Evolutionary conservation across 2,888 invertebrate genomes (phyloP), one percentile per base, ranked within the genome.

Genomic region (Thereva nobilitata): DNA sequence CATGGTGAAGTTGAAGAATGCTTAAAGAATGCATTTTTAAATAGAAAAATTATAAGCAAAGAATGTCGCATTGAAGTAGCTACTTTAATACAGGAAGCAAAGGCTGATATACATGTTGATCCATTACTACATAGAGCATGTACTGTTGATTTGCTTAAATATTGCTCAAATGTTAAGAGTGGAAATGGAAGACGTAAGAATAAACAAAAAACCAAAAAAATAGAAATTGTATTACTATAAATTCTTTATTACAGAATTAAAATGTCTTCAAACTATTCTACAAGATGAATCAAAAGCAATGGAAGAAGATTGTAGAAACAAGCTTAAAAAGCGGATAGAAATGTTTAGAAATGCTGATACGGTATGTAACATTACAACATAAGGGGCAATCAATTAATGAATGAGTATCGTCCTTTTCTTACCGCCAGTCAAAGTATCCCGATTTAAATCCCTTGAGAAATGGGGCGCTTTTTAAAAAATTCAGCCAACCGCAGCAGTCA

Each of bases 101-200:
- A 92, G 77, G 92, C 95, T 0, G 98, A 99, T 79, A 95, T 99
- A 70, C 93, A 97, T 73, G 92, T 94, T 1, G 98, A 99, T 83
- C 97, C 97, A 0, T 80, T 95, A 55, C 82, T 99, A 67, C 92
- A 95, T 78, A 85, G 90, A 70, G 92, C 94, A 0, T 99, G 98
- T 78, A 87, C 91, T 6, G 82, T 90, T 23, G 97, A 98, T 81
- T 84, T 93, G 69, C 82, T 89, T 54, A 90, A 90, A 75, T 91
- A 88, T 77, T 94, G 94, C 76, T 87, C 87, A 71, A 87, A 89
- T 75, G 83, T 96, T 35, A 87, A 89, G 56, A 90, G 92, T 77
- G 97, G 97, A 64, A 92, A 93, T 76, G 96, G 97, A 71, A 86
- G 95, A 84, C 91, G 94, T 95, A 85, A 86, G 89, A 84, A 67